Conservation (phyloP, 2,888 invertebrate genomes). For the Periphyllus acericola region DNA sequence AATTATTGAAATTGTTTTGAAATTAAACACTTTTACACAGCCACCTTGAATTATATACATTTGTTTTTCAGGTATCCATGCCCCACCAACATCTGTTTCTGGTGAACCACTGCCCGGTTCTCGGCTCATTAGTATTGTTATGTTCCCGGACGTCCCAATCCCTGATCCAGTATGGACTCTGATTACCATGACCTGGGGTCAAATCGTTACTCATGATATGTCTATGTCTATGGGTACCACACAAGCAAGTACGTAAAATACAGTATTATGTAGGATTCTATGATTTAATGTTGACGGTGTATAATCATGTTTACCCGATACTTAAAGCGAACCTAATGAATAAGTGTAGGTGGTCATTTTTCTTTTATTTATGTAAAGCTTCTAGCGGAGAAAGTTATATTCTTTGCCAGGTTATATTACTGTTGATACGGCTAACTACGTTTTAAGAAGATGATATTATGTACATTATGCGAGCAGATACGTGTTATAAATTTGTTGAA, state of each 20-base stretch:
- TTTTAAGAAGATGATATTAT: not conserved
- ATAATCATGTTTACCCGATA: not conserved
- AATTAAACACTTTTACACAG: not conserved
- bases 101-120: slow-evolving; percentile 77
- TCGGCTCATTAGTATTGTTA: slow-evolving; percentile 75
- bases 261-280: not conserved
- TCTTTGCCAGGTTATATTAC: slow-evolving; percentile 2
- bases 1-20: too few relatives aligned
- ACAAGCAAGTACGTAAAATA: slow-evolving; percentile 76
- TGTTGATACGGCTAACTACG: not conserved
- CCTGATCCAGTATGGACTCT: slow-evolving; percentile 80
- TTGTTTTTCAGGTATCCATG: slow-evolving; percentile 71
- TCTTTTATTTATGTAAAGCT: not conserved
- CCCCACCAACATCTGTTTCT: slow-evolving; percentile 74
- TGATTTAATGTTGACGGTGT: not conserved
- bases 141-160: slow-evolving; percentile 78
- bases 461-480: not conserved
- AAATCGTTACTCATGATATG: slow-evolving; percentile 84
- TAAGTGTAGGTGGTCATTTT: not conserved
- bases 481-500: slow-evolving; percentile 8
- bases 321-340: not conserved
- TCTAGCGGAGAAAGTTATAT: slow-evolving; percentile 49
- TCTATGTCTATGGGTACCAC: slow-evolving; percentile 78
- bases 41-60: not conserved
- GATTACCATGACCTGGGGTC: slow-evolving; percentile 83